phyloP scores from a whole-genome alignment of 2,113 vertebrate genomes.

The Cynoglossus semilaevis region DNA sequence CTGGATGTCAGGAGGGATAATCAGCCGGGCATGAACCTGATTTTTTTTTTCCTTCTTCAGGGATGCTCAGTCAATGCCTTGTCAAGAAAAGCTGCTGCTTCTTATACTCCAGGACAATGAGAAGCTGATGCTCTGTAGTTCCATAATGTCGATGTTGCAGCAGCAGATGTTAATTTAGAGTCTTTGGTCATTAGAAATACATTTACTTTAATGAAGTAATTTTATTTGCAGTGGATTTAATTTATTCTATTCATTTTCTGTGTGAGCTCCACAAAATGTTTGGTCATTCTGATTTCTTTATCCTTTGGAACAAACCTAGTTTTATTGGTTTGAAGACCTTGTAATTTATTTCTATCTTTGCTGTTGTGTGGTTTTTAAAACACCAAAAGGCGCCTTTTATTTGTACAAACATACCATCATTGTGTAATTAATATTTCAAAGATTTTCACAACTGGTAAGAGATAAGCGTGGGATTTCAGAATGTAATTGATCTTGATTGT shows the following conservation, averaged over 20 bases:
- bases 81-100: conserved; percentile 39
- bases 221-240: background rate
- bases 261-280: background rate
- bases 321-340: conserved; percentile 13
- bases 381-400: background rate
- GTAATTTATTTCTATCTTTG: background rate
- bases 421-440: background rate
- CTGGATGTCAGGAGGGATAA: conserved; percentile 22
- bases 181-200: too few relatives aligned
- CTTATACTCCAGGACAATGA: conserved; percentile 59
- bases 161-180: conserved; percentile 38
- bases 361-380: conserved; percentile 13
- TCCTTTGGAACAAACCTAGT: conserved; percentile 2
- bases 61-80: conserved; percentile 50
- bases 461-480: background rate
- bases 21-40: conserved; percentile 33
- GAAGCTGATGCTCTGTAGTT: conserved; percentile 63
- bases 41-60: conserved; percentile 9
- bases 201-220: too few relatives aligned
- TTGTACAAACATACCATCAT: too few relatives aligned
- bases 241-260: conserved; percentile 24
- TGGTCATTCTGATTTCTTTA: background rate
- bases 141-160: conserved; percentile 56
- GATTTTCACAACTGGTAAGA: conserved; percentile 2
- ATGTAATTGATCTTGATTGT: background rate